phyloP scores from a whole-genome alignment of 2,888 invertebrate genomes.

The Ptychoptera albimana region DNA sequence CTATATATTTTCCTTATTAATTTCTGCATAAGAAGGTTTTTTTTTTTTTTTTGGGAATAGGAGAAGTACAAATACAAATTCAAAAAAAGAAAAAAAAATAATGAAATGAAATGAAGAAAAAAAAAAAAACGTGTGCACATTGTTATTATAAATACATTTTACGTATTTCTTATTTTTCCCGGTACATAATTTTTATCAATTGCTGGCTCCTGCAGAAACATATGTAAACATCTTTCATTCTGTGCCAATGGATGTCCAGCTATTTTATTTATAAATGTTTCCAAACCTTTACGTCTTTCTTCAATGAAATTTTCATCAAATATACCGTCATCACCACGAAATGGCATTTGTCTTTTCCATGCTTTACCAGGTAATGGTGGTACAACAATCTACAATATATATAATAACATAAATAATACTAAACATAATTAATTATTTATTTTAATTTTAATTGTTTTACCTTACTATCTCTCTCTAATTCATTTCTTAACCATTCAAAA shows the following conservation, averaged over 20 bases:
- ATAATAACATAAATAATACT: slow-evolving; percentile 3
- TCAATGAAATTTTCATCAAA: slow-evolving; percentile 99
- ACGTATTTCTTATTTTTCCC: slow-evolving; percentile 95
- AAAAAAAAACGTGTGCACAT: neutral
- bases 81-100: no score
- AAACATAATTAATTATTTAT: neutral
- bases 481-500: slow-evolving; percentile 98
- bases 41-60: no score
- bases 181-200: slow-evolving; percentile 99
- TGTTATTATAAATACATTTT: slow-evolving; percentile 25
- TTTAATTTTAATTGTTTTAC: slow-evolving; percentile 31
- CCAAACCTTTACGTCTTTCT: slow-evolving; percentile 91
- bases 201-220: slow-evolving; percentile 94
- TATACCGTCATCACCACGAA: slow-evolving; percentile 96
- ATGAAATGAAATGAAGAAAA: neutral
- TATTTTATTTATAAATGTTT: slow-evolving; percentile 98
- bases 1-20: no score
- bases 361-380: slow-evolving; percentile 97
- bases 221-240: slow-evolving; percentile 97
- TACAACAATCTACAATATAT: slow-evolving; percentile 72
- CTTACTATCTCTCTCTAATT: slow-evolving; percentile 98
- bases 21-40: no score
- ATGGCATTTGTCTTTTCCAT: slow-evolving; percentile 95
- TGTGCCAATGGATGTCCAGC: slow-evolving; percentile 98
- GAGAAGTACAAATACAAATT: no score